Evolutionary conservation across 2,888 invertebrate genomes (phyloP), one percentile per base, ranked within the genome.

Genomic region (Orthonevra nobilis): DNA sequence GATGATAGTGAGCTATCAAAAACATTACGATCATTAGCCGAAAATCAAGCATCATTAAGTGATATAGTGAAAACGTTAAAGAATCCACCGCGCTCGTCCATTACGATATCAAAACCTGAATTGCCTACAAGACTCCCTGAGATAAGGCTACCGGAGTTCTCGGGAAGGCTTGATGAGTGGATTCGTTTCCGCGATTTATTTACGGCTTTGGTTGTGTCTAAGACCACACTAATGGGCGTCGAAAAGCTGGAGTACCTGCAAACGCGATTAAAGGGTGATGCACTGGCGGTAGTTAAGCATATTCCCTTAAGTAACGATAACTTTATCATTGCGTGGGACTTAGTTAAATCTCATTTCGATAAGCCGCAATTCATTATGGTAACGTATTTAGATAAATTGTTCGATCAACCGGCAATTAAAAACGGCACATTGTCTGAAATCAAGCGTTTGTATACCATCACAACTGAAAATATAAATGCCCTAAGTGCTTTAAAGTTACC

Each of bases 191-290:
- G 23, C 6, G 44, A 44, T 9, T 20, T 23, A 17, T 44, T 44
- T 14, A 26, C 44, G 10, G 44, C 26, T 1, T 14, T 44, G 26
- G 44, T 44, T 10, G 44, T 12, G 12, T 26, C 1, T 17, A 48
- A 48, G 12, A 26, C n/a, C 1, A 17, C 30, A 4, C 28, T 48
- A 15, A 4, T 30, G 3, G 30, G 15, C 9, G 30, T 48, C 23
- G 56, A 56, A 40, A 56, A 56, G 40, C 17, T 56, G 14, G 28
- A 56, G 17, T 56, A 40, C 28, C 19, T 56, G 14, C 14, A 56
- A 40, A 56, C 15, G 9, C 4, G 36, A 2, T 14, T 40, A 5
- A 32, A 32, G 7, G 40, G 56, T 17, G 42, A 40, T 7, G 60
- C 60, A 10, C 1, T 19, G 9, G 32, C 30, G 4, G 23, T 60